Percentiles rank a stretch among this genome's conserved stretches.
phyloP scores from a whole-genome alignment of 2,113 vertebrate species.

The Progne subis region DNA sequence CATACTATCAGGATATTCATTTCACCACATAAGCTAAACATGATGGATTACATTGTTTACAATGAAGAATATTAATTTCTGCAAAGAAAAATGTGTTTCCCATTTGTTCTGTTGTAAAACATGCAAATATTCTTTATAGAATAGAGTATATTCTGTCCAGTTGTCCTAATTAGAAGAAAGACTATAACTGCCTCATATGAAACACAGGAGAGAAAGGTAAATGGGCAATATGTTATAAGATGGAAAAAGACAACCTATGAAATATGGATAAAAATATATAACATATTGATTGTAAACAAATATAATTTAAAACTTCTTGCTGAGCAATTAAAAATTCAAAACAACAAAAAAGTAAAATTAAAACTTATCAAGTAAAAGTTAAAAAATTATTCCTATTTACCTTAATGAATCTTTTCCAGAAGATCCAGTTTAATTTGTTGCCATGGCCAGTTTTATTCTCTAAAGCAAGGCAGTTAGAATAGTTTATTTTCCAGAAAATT shows the following conservation, averaged over 20 bases:
- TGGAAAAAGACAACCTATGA: conserved; percentile 12
- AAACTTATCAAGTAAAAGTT: neutral
- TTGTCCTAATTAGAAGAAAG: conserved; percentile 59
- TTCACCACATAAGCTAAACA: conserved; percentile 36
- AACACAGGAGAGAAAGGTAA: conserved; percentile 43
- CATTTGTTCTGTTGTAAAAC: conserved; percentile 66
- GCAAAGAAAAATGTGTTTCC: conserved; percentile 47
- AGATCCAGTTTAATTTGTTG: neutral
- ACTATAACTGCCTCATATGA: conserved; percentile 21
- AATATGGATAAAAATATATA: neutral
- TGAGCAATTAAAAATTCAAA: neutral
- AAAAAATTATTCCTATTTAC: conserved; percentile 36
- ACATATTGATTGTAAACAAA: neutral
- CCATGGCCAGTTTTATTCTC: neutral
- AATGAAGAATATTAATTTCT: conserved; percentile 63
- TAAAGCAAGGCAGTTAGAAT: neutral
- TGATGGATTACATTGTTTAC: conserved; percentile 66
- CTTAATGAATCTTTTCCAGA: conserved; percentile 17
- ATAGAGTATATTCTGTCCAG: conserved; percentile 39
- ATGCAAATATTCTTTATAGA: conserved; percentile 58
- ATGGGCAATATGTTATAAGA: conserved; percentile 45
- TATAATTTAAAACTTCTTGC: neutral
- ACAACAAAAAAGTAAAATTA: neutral
- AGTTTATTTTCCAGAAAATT: conserved; percentile 31
- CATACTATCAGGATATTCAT: conserved; percentile 15